Conservation (phyloP, 2,113 vertebrate species). For the Calypte anna region DNA sequence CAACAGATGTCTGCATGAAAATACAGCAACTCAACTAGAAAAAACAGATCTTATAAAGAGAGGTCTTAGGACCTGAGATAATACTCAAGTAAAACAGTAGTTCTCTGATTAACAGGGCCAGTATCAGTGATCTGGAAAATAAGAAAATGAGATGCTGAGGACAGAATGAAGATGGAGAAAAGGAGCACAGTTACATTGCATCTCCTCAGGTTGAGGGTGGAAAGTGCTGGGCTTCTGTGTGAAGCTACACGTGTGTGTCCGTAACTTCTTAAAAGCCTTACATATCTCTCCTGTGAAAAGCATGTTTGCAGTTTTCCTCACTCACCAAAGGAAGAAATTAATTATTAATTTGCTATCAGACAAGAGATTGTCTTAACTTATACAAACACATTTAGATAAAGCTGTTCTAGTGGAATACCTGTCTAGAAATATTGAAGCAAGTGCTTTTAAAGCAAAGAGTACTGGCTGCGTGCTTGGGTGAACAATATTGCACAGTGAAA, state of each 20-base stretch:
- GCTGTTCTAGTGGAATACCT: background rate
- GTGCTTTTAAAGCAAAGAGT: background rate
- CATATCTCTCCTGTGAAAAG: background rate
- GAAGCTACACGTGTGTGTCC: background rate
- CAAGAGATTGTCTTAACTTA: background rate
- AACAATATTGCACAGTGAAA: background rate
- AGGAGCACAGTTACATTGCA: background rate
- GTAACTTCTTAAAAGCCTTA: background rate
- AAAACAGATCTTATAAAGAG: slow-evolving; percentile 45
- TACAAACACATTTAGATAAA: background rate
- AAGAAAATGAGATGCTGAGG: slow-evolving; percentile 34
- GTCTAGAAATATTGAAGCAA: background rate
- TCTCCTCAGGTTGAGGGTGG: background rate
- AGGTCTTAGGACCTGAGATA: slow-evolving; percentile 53
- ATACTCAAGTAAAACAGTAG: slow-evolving; percentile 54
- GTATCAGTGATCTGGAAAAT: background rate
- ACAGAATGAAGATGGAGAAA: slow-evolving; percentile 19
- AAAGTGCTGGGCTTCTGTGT: background rate
- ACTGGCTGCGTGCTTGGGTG: background rate
- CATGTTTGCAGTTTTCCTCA: background rate
- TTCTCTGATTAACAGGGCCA: slow-evolving; percentile 61
- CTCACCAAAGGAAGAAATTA: background rate
- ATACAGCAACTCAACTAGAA: slow-evolving; percentile 16
- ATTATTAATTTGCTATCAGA: background rate
- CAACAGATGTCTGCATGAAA: slow-evolving; percentile 63